Base-by-base conservation (phyloP, 2,797 vertebrate species). In the Acanthornis magna region DNA sequence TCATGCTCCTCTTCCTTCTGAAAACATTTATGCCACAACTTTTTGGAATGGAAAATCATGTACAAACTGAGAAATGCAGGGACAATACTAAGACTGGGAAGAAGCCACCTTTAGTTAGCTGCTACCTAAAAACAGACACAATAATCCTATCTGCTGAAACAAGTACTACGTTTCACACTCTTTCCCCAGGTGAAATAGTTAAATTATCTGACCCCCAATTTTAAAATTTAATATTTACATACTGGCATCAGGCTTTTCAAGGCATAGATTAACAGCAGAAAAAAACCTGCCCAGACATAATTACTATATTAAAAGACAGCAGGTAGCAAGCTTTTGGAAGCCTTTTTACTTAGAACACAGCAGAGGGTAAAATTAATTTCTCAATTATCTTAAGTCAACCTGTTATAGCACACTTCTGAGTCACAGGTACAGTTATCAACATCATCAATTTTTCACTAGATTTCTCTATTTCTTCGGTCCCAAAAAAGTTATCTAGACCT, bases 351-450 rank as follows among this genome's bases (percentile, higher is more conserved):
- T 88, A 84, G 79, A 96, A 91, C 88, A 65, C 85, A 95, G 79
- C 73, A 93, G 88, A 88, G 82, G 72, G 58, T 81, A 86, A 94
- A 96, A 94, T 95, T 83, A 92, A 84, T 89, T 96, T 95, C 76
- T 95, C 70, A 72, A 43, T 96, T 94, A 81, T 86, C 70, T 85
- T 89, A 91, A 90, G 36, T 58, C 73, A 95, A 62, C 79, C 36
- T 86, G 30, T 81, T 92, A 75, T 43, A 94, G 32, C 43, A 77
- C 40, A 81, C 51, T 85, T 95, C 79, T 89, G n/a, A 95, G 43
- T 89, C 83, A 62, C 4, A 17, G 79, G 91, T 77, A 85, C 43
- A 48, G 30, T 94, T 92, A 95, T 80, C 65, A 83, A 48, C 89
- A 68, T 13, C 65, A 88, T 88, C 43, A 61, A 9, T 71, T 93